Evolutionary conservation across 1,140 invertebrate species (phyloP), one percentile per base, ranked within the genome.

Genomic region (Pantala flavescens): DNA sequence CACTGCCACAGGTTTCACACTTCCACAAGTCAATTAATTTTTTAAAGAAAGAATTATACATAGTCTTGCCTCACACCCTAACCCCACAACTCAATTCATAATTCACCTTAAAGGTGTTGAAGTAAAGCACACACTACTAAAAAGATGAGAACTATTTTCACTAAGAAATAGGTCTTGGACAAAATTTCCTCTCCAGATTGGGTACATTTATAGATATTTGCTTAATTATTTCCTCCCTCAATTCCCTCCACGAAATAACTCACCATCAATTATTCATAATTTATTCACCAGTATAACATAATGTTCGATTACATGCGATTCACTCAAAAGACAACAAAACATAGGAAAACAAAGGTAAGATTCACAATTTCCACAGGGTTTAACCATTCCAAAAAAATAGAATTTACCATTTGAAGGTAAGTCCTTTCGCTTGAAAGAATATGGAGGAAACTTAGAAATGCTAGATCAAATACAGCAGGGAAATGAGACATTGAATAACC

Each of bases 251-350:
- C 49, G 49, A 63, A 63, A 63, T 63, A 63, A 63, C 49, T 63
- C 49, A 63, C 49, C 49, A 21, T 63, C 49, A 63, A 63, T 63
- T 63, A 63, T 63, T 63, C 49, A 63, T 21, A 19, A 19, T 63
- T 63, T 63, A 63, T 63, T 63, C 49, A 63, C 49, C 49, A 63
- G 49, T 63, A 63, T 63, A 63, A 63, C 49, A 63, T 63, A 63
- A 63, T 16, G 49, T 63, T 19, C 49, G 49, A 63, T 19, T 63
- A 63, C 49, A 63, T 63, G 49, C 14, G 49, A 19, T 63, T 63
- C 49, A 63, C n/a, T 63, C n/a, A 63, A 63, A 63, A 19, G 49
- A 63, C 14, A 63, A 63, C 14, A 63, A 19, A 63, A 63, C 16
- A 63, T 19, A 14, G n/a, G n/a, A 63, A 63, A 63, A 63, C 49